phyloP scores from a whole-genome alignment of 2,113 vertebrate species.

The Leiothrix lutea region DNA sequence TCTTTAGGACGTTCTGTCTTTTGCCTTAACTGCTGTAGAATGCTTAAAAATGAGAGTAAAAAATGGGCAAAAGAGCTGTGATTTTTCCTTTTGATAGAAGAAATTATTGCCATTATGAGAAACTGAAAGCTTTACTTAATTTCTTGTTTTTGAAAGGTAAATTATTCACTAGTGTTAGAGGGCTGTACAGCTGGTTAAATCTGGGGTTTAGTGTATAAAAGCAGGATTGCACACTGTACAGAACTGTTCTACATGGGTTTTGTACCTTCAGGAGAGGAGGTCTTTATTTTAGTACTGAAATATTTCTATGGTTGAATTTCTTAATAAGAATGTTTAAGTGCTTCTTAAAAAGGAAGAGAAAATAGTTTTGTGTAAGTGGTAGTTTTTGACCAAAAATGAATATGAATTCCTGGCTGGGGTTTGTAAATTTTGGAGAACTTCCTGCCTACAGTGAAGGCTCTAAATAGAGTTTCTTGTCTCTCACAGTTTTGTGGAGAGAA shows the following conservation, averaged over 20 bases:
- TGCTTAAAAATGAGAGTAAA: background rate
- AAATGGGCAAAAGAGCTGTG: background rate
- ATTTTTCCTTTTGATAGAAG: background rate
- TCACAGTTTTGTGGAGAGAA: background rate
- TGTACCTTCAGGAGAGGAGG: background rate
- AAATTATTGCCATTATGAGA: background rate
- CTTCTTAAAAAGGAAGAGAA: background rate
- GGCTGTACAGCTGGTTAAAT: background rate
- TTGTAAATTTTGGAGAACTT: background rate
- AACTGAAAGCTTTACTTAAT: background rate
- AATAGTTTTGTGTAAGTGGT: background rate
- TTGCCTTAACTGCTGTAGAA: background rate
- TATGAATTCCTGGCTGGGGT: background rate
- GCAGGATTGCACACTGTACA: background rate
- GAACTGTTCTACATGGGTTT: background rate
- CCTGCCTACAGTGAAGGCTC: background rate
- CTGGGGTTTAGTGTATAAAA: background rate
- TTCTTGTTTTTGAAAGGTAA: background rate
- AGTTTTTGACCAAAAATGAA: background rate
- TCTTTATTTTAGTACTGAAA: background rate
- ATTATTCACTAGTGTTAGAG: background rate
- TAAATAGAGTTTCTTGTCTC: background rate
- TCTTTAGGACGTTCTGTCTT: rapidly evolving
- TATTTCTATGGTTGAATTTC: background rate
- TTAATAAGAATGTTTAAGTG: background rate